These are phyloP conservation scores for Butorides virescens DNA, from an alignment of 2,113 vertebrate species.

Conservation along the genomic window DNA sequence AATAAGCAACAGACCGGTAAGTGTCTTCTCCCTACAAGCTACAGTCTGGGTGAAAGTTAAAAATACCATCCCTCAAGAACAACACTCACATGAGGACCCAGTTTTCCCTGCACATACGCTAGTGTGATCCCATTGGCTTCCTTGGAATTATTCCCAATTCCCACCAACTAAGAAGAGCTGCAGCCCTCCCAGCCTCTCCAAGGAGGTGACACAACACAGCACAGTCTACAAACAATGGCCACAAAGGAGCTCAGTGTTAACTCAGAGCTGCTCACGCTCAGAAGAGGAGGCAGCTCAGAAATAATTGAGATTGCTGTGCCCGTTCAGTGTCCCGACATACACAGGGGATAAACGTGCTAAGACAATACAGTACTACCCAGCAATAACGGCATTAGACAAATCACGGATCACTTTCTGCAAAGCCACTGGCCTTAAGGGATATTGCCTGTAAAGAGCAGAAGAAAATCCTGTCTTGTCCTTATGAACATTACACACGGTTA, in stretches of 20 bases:
- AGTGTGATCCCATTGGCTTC: neutral
- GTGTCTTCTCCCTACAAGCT: neutral
- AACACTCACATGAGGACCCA: neutral
- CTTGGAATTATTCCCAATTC: neutral
- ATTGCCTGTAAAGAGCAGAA: neutral
- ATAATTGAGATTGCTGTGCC: neutral
- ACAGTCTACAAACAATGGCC: neutral
- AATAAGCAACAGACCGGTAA: neutral
- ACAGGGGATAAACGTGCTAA: neutral
- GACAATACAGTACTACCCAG: neutral
- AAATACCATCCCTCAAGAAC: neutral
- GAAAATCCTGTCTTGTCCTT: neutral
- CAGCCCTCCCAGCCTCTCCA: neutral
- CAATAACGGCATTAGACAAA: slow-evolving; percentile 29
- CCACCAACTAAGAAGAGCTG: rapidly evolving
- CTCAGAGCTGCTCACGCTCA: neutral
- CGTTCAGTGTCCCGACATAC: neutral
- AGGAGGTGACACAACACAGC: neutral
- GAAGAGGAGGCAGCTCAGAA: slow-evolving; percentile 3
- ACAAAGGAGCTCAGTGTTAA: neutral
- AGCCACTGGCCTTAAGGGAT: slow-evolving; percentile 28
- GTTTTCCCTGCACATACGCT: neutral
- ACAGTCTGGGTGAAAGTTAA: neutral
- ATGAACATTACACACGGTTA: neutral
- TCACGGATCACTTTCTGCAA: neutral